Evolutionary conservation across 2,797 vertebrate genomes (phyloP).

Genomic region (Intellagama lesueurii): DNA sequence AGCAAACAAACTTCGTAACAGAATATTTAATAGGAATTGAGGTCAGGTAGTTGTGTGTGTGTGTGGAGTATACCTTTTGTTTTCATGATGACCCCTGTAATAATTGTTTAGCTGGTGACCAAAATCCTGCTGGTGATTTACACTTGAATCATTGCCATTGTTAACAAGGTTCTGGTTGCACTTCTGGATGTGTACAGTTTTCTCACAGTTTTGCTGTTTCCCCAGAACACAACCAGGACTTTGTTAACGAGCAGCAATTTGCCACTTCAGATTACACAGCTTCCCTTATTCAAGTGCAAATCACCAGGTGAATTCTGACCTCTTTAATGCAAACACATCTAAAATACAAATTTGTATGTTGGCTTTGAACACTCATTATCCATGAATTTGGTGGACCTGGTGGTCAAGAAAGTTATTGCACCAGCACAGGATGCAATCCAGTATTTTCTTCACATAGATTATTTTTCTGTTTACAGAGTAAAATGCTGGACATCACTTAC

Average conservation of each 20-base stretch:
- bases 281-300: no score
- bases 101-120: no score
- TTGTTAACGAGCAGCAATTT: no score
- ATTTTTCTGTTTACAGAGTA: background rate
- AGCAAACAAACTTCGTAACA: slow-evolving; percentile 43
- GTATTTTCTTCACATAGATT: background rate
- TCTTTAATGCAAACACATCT: background rate
- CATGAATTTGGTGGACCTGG: background rate
- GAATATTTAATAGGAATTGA: slow-evolving; percentile 10
- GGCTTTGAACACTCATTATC: background rate
- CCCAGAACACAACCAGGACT: no score
- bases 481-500: background rate
- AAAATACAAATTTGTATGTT: background rate
- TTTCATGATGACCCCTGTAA: background rate
- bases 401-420: background rate
- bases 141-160: no score
- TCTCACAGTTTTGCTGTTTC: no score
- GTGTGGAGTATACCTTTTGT: background rate
- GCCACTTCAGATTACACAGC: no score
- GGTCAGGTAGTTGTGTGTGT: background rate
- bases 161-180: no score
- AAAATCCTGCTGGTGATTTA: no score
- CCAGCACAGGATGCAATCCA: background rate
- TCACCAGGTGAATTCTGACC: no score
- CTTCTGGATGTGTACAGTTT: no score